phyloP scores from a whole-genome alignment of 2,888 invertebrate genomes.

The Aplocera efformata region DNA sequence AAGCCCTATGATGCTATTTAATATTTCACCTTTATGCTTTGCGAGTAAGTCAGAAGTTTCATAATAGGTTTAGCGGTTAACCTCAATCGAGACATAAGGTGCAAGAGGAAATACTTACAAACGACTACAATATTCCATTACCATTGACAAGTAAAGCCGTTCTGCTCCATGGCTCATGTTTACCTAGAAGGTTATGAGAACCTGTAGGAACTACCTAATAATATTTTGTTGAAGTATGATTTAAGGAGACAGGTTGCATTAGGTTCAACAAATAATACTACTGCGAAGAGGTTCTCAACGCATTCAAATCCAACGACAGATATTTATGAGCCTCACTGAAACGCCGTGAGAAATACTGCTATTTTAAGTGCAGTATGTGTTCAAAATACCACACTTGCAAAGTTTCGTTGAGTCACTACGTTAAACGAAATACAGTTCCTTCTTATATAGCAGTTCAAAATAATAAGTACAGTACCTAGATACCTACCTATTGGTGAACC shows the following conservation, averaged over 20 bases:
- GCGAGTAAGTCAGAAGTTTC: too few relatives aligned
- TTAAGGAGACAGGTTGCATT: background rate
- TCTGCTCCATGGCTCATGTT: slow-evolving; percentile 33
- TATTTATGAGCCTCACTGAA: slow-evolving; percentile 12
- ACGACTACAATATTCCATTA: slow-evolving; percentile 69
- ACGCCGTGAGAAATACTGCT: slow-evolving; percentile 13
- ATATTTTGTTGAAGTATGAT: slow-evolving; percentile 1
- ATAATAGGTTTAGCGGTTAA: too few relatives aligned
- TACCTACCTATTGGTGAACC: too few relatives aligned
- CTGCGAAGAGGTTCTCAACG: slow-evolving; percentile 10
- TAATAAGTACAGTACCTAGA: too few relatives aligned
- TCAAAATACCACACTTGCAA: slow-evolving; percentile 6
- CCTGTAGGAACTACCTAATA: slow-evolving; percentile 9
- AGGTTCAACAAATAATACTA: slow-evolving; percentile 8
- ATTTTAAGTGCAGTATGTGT: background rate
- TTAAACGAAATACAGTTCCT: too few relatives aligned
- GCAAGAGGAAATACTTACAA: slow-evolving; percentile 11
- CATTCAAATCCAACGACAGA: slow-evolving; percentile 10
- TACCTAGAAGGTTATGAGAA: slow-evolving; percentile 8
- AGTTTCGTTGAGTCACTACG: background rate
- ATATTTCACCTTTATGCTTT: too few relatives aligned
- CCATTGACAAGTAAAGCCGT: slow-evolving; percentile 35
- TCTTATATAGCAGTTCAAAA: too few relatives aligned
- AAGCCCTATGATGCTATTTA: too few relatives aligned
- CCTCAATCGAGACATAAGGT: background rate